Conservation (phyloP, 2,888 invertebrate genomes). For the Leptopilina syphax region DNA sequence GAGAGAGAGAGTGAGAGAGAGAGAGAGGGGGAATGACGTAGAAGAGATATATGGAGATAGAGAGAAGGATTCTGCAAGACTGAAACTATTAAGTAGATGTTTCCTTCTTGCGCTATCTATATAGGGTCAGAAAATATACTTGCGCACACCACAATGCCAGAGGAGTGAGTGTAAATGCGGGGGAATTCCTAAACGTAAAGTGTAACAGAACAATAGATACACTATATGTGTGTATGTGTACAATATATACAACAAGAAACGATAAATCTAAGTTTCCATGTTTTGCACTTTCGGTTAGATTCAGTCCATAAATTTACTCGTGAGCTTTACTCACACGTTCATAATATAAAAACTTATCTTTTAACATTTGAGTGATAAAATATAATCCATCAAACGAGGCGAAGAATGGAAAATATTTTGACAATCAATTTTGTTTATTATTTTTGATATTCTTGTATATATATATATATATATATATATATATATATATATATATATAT, state of each 20-base stretch:
- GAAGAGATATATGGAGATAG: constrained; percentile 20
- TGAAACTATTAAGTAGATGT: constrained; percentile 27
- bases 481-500: too few species aligned
- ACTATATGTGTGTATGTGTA: background rate
- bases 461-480: too few species aligned
- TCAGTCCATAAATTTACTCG: constrained; percentile 68
- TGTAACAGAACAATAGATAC: constrained; percentile 31
- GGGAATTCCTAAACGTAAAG: constrained; percentile 14
- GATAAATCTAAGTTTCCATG: constrained; percentile 71
- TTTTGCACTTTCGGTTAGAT: constrained; percentile 71
- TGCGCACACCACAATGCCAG: constrained; percentile 5
- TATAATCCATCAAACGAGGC: constrained; percentile 7
- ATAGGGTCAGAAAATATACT: constrained; percentile 29
- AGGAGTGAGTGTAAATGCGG: constrained; percentile 2
- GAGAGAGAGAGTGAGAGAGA: constrained; percentile 1
- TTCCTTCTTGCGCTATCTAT: constrained; percentile 28
- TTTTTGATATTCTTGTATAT: background rate
- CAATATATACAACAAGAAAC: constrained; percentile 55
- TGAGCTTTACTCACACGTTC: constrained; percentile 18
- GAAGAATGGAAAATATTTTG: background rate
- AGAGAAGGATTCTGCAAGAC: constrained; percentile 11
- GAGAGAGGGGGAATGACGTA: background rate
- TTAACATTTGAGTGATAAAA: constrained; percentile 24
- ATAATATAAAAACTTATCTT: constrained; percentile 33
- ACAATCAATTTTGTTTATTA: constrained; percentile 10